These are phyloP conservation scores for Poeciliopsis infans DNA, from an alignment of 2,797 vertebrate species.

Conservation along the genomic window DNA sequence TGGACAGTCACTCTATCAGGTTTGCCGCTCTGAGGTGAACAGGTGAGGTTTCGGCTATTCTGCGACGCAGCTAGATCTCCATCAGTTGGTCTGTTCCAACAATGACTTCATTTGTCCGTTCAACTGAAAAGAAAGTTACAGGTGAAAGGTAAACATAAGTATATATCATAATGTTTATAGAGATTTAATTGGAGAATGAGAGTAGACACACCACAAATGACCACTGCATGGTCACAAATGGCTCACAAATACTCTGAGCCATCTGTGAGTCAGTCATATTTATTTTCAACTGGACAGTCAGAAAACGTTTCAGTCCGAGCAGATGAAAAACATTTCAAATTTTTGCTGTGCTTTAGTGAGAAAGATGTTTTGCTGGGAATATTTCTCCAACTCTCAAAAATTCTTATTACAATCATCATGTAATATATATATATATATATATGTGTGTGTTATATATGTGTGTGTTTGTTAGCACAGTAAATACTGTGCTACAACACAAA, in stretches of 20 bases:
- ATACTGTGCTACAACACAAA: too few species aligned
- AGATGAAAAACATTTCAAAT: not conserved
- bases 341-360: too few species aligned
- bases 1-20: constrained; percentile 32
- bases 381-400: too few species aligned
- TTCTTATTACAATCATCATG: too few species aligned
- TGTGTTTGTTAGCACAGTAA: too few species aligned
- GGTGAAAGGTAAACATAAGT: not conserved
- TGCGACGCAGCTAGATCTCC: constrained; percentile 87
- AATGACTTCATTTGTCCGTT: constrained; percentile 95
- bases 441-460: too few species aligned
- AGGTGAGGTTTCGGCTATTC: constrained; percentile 10
- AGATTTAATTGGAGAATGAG: not conserved
- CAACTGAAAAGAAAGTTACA: constrained; percentile 78
- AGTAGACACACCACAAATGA: not conserved
- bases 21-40: constrained; percentile 40
- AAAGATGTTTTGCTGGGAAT: too few species aligned
- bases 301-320: not conserved
- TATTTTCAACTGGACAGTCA: not conserved
- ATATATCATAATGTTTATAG: not conserved
- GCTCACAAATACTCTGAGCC: not conserved
- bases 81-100: constrained; percentile 96
- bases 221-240: too few species aligned
- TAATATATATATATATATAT: too few species aligned
- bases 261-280: not conserved